Conservation (phyloP, 2,888 invertebrate genomes). For the Eristalinus sepulchralis region DNA sequence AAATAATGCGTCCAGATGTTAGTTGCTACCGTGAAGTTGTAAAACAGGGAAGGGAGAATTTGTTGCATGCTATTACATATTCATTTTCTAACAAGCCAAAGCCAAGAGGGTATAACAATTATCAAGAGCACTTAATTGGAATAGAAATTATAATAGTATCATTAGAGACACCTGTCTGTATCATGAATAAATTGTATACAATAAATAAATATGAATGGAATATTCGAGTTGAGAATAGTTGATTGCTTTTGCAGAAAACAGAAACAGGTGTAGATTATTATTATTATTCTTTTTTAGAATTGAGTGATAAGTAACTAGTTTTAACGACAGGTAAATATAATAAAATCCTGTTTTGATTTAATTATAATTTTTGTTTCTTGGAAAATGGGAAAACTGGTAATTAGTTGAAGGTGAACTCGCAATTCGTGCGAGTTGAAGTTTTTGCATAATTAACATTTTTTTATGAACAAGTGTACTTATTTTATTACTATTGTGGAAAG, state of each 20-base stretch:
- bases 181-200: conserved; percentile 55
- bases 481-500: too few species aligned
- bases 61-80: conserved; percentile 17
- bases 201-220: conserved; percentile 48
- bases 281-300: conserved; percentile 22
- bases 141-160: neutral
- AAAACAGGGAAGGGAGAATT: neutral
- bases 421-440: too few species aligned
- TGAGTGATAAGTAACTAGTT: conserved; percentile 25
- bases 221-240: conserved; percentile 29
- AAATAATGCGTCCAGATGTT: conserved; percentile 64
- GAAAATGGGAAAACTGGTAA: neutral
- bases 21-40: conserved; percentile 1
- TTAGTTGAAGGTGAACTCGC: conserved; percentile 6
- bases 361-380: neutral
- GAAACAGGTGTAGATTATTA: conserved; percentile 42
- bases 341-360: conserved; percentile 25
- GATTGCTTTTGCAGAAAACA: conserved; percentile 28
- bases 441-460: too few species aligned
- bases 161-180: conserved; percentile 58
- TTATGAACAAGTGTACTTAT: too few species aligned
- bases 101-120: neutral
- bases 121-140: conserved; percentile 3
- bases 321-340: neutral
- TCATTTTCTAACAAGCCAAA: neutral